A percentile compares a stretch with the other conserved stretches of the same genome.
phyloP scores from a whole-genome alignment of 2,797 vertebrate species.

The Clangula hyemalis region DNA sequence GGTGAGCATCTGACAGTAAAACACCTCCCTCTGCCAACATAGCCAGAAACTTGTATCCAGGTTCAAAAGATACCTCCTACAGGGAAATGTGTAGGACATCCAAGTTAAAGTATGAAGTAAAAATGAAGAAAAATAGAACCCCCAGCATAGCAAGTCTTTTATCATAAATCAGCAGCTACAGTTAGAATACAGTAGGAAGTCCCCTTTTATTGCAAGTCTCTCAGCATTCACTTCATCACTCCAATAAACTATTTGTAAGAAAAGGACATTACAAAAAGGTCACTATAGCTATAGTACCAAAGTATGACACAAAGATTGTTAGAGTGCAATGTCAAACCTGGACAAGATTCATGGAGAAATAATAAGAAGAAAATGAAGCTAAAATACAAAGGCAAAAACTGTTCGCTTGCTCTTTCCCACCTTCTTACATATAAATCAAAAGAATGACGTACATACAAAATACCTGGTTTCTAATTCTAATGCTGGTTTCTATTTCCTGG shows the following conservation, averaged over 20 bases:
- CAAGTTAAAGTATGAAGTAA: neutral
- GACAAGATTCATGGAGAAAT: neutral
- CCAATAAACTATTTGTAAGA: neutral
- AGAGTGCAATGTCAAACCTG: neutral
- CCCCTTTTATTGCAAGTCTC: conserved; percentile 53
- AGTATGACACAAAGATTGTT: neutral
- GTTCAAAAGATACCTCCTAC: conserved; percentile 43
- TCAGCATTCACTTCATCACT: conserved; percentile 60
- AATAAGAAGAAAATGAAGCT: neutral
- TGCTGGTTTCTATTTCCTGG: neutral
- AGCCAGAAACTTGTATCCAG: conserved; percentile 32
- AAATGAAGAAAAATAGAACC: conserved; percentile 44
- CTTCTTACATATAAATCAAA: neutral
- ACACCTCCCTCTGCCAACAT: neutral
- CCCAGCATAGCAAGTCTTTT: conserved; percentile 15
- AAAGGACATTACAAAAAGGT: neutral
- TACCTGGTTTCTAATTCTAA: neutral
- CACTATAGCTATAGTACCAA: neutral
- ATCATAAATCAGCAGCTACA: conserved; percentile 63
- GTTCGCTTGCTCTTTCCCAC: neutral
- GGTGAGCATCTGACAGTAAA: conserved; percentile 33
- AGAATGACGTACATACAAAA: neutral
- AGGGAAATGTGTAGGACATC: neutral
- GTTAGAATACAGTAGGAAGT: conserved; percentile 54
- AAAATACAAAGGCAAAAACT: neutral